Evolutionary conservation across 1,140 invertebrate genomes (phyloP), one percentile per base, ranked within the genome.

Genomic region (Macrobrachium rosenbergii): DNA sequence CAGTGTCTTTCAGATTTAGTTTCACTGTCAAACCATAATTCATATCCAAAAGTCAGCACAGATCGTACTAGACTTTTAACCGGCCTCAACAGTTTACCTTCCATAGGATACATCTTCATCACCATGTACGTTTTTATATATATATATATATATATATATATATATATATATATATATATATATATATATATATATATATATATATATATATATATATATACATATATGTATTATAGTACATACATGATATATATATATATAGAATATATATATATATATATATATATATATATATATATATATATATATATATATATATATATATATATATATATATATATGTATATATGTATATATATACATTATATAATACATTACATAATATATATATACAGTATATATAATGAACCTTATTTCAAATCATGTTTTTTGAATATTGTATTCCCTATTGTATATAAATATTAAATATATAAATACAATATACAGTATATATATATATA

Each of bases 291-390:
- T 21, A 69, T 69, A 69, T 69, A 69, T 69, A 69, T 69, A 69
- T 69, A n/a, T 69, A 69, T 69, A n/a, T n/a, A 69, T 69, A 21
- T 69, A 8, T 69, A 21, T 69, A 21, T 23, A 21, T 69, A 69
- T 69, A 69, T 69, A 69, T 69, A 69, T 69, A 69, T 69, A 69
- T 69, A 69, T 21, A 69, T 69, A n/a, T 69, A 69, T 69, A 69
- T 69, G 21, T 69, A 69, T 69, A 69, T 69, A 69, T 69, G 21
- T 69, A 69, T 69, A 69, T 69, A 69, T 69, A 69, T 69, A 69
- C n/a, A 69, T n/a, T 23, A n/a, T n/a, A n/a, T n/a, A n/a, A n/a
- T n/a, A n/a, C n/a, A n/a, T n/a, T n/a, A n/a, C n/a, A n/a, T n/a
- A n/a, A 69, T 69, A 69, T 69, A 69, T 21, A 69, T 69, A n/a